phyloP scores from a whole-genome alignment of 2,888 invertebrate species.

The Platycheirus albimanus region DNA sequence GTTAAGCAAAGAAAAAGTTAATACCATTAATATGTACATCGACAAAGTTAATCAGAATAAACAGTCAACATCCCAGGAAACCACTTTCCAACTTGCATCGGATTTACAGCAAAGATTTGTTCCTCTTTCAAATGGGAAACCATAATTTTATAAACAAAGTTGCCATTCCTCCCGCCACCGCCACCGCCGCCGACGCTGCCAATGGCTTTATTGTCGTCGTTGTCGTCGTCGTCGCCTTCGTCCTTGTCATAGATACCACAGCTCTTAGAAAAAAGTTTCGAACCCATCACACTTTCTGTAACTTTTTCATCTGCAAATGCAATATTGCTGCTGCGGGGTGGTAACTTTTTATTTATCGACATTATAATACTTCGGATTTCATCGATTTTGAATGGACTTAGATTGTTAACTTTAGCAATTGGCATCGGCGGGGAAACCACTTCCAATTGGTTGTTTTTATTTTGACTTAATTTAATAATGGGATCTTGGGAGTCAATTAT shows the following conservation, averaged over 20 bases:
- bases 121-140: constrained; percentile 17
- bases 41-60: constrained; percentile 32
- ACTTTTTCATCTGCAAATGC: constrained; percentile 24
- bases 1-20: constrained; percentile 13
- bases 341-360: constrained; percentile 16
- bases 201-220: background rate
- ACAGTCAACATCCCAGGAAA: constrained; percentile 57
- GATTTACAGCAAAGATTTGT: constrained; percentile 39
- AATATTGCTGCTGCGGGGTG: constrained; percentile 46
- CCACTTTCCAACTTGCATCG: constrained; percentile 48
- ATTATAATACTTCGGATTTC: constrained; percentile 31
- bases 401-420: constrained; percentile 33
- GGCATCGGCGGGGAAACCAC: constrained; percentile 8
- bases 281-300: constrained; percentile 5
- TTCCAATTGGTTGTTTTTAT: constrained; percentile 40
- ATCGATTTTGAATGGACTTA: constrained; percentile 30
- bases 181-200: too few species aligned
- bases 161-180: background rate
- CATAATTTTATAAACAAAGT: constrained; percentile 34
- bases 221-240: background rate
- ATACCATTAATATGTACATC: background rate
- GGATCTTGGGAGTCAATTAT: constrained; percentile 33
- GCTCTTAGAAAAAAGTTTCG: constrained; percentile 1
- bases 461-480: constrained; percentile 32
- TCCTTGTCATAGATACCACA: too few species aligned